Evolutionary conservation across 2,113 vertebrate species (phyloP), one percentile per base, ranked within the genome.

Genomic region (Xiphophorus maculatus): DNA sequence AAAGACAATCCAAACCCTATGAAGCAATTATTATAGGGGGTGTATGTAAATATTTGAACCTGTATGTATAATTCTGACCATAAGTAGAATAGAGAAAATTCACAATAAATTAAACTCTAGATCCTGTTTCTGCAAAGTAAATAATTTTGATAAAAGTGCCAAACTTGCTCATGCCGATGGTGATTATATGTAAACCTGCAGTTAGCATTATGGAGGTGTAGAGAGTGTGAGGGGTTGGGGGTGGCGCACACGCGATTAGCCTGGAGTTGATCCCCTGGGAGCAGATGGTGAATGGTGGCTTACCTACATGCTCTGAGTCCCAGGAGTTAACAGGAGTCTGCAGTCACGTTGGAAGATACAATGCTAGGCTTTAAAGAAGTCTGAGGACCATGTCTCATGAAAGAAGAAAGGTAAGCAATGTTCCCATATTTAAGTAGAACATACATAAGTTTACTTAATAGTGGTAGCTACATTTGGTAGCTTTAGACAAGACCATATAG

Each of bases 261-360:
- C 76, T 74, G 30, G 69, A 84, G 87, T 82, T 92, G 84, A 93
- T 93, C 92, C 90, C 60, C 77, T 63, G 64, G 82, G 79, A 92
- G 87, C 92, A 93, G 89, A 92, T 93, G 92, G 92, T 80, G 78
- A 87, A 85, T 76, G 71, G 73, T 84, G 86, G 89, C 92, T 93
- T 92, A 93, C 84, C 83, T 80, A 82, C 76, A 85, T 8, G 42
- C 63, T 63, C 63, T 44, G 37, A 73, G 74, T 81, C 76, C 78
- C 69, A 76, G 70, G 51, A 84, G 74, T 73, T 62, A 76, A 62
- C 70, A 28, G 71, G 11, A 72, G 76, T 68, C 79, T 70, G 68
- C 62, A 70, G 74, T 68, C 80, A 80, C 35, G 29, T 51, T 76
- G 82, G 66, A 40, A 60, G 54, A 73, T 77, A 66, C 3, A 37